These are phyloP conservation scores for Petrocephalus schoutedeni DNA, from an alignment of 2,797 vertebrate species.

Conservation along the genomic window DNA sequence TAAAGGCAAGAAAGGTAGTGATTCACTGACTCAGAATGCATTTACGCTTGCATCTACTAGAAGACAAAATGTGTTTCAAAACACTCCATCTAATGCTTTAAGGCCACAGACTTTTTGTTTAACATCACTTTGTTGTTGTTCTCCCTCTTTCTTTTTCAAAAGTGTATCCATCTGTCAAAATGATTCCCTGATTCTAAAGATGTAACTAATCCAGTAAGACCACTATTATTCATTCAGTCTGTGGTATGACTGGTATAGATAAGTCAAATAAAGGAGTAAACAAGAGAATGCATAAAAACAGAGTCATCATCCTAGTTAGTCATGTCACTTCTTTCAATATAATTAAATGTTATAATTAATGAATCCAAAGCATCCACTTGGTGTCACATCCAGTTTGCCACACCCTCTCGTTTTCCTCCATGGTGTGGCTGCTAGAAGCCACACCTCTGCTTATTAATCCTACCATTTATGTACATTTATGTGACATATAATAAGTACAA, in stretches of 20 bases:
- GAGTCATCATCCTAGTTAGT: not conserved
- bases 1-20: not conserved
- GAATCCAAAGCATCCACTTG: not conserved
- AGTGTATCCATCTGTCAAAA: no score
- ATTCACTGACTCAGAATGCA: not conserved
- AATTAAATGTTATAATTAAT: not conserved
- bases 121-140: not conserved
- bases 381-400: no score
- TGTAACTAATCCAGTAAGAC: slow-evolving; percentile 9
- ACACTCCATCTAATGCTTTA: not conserved
- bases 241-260: not conserved
- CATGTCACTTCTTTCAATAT: not conserved
- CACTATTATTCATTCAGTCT: not conserved
- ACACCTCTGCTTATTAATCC: no score
- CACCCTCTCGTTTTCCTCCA: no score
- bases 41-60: not conserved
- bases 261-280: slow-evolving; percentile 16
- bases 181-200: not conserved
- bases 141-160: not conserved
- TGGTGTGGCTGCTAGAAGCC: no score
- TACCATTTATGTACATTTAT: not conserved
- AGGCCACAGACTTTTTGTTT: not conserved
- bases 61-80: not conserved
- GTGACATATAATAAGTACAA: not conserved
- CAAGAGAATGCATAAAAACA: slow-evolving; percentile 14